Percentiles rank a stretch among this genome's conserved stretches.
Conservation (phyloP, 1,140 invertebrate genomes). For the Acyrthosiphon pisum region DNA sequence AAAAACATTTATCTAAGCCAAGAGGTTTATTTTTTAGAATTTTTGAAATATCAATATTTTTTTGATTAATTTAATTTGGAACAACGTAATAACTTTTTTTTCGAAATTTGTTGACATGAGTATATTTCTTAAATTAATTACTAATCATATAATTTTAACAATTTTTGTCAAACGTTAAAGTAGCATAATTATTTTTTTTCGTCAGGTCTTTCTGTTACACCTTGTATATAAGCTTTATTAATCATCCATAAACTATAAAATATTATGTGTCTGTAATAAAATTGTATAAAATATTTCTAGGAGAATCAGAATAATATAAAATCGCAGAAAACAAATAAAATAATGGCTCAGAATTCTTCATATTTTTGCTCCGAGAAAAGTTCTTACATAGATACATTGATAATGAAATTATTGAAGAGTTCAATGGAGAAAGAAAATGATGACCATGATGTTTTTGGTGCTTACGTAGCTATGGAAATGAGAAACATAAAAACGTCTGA, state of each 20-base stretch:
- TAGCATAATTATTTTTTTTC: too few relatives aligned
- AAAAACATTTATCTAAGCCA: too few relatives aligned
- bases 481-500: slow-evolving; percentile 22
- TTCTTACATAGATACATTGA: not conserved
- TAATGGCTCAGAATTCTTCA: not conserved
- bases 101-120: too few relatives aligned
- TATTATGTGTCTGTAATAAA: not conserved
- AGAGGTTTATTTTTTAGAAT: too few relatives aligned
- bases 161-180: too few relatives aligned
- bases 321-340: not conserved
- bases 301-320: not conserved
- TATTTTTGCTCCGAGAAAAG: not conserved
- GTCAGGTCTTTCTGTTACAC: too few relatives aligned
- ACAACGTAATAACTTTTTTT: too few relatives aligned
- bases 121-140: too few relatives aligned
- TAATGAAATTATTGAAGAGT: slow-evolving; percentile 22
- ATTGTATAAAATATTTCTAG: not conserved
- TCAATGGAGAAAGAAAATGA: slow-evolving; percentile 26
- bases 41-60: too few relatives aligned
- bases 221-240: not conserved
- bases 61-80: too few relatives aligned
- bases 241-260: not conserved
- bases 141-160: too few relatives aligned
- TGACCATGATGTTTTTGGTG: slow-evolving; percentile 46
- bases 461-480: slow-evolving; percentile 43